phyloP scores from a whole-genome alignment of 2,888 invertebrate species.

The Tenthredo livida region DNA sequence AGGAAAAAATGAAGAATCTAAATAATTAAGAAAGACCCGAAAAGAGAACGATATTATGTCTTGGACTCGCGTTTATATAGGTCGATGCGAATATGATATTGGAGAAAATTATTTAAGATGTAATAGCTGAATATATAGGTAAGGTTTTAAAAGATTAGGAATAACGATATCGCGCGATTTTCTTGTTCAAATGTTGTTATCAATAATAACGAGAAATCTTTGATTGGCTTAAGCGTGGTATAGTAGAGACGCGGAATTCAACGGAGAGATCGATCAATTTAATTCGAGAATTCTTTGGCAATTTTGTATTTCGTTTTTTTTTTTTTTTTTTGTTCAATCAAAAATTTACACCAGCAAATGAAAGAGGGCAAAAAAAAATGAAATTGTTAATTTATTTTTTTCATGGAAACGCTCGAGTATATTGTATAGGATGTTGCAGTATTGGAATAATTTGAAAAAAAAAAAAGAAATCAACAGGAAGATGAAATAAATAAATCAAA shows the following conservation, averaged over 20 bases:
- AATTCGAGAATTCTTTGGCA: background rate
- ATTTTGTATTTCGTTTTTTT: background rate
- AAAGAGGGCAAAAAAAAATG: background rate
- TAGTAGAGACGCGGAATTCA: background rate
- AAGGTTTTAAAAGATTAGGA: background rate
- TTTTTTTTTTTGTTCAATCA: background rate
- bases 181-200: background rate
- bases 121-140: slow-evolving; percentile 16
- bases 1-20: background rate
- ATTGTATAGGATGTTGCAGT: no score
- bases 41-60: background rate
- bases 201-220: background rate
- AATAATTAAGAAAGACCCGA: slow-evolving; percentile 1
- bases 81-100: background rate
- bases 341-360: no score
- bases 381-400: background rate
- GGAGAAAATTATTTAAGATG: background rate
- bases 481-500: background rate
- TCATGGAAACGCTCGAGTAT: no score
- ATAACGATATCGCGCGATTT: background rate
- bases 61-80: background rate
- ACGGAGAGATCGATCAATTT: background rate
- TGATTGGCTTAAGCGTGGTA: background rate
- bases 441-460: background rate
- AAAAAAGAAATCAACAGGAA: background rate